phyloP scores from a whole-genome alignment of 2,797 vertebrate genomes.

The Zonotrichia albicollis region DNA sequence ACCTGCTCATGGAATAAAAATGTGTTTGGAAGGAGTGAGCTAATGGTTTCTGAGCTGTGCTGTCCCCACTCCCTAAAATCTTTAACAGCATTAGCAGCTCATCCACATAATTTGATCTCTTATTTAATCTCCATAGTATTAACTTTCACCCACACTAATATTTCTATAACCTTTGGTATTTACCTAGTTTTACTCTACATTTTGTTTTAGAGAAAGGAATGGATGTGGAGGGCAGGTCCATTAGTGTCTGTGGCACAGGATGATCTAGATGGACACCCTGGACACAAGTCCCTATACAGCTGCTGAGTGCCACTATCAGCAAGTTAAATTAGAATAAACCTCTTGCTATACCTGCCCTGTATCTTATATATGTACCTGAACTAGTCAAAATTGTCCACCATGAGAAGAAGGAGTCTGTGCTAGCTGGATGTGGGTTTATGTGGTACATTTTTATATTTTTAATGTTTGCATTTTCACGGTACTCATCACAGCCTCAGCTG shows the following conservation, averaged over 20 bases:
- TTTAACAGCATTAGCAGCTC: not conserved
- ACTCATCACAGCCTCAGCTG: not conserved
- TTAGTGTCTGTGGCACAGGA: not conserved
- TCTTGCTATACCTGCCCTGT: not conserved
- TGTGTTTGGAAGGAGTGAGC: conserved; percentile 3
- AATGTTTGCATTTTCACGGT: not conserved
- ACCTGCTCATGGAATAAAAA: conserved; percentile 20
- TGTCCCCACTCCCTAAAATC: not conserved
- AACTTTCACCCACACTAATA: not conserved
- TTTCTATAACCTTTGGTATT: not conserved
- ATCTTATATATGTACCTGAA: not conserved
- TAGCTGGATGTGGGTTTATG: not conserved
- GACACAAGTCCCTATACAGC: not conserved
- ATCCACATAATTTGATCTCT: not conserved
- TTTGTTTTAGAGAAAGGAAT: not conserved
- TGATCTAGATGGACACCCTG: not conserved
- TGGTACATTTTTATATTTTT: not conserved
- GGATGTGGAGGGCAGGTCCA: not conserved
- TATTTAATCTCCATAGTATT: not conserved
- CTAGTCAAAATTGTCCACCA: not conserved
- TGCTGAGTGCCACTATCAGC: not conserved
- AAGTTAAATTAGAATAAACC: not conserved
- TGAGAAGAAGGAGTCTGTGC: not conserved
- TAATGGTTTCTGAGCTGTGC: conserved; percentile 1
- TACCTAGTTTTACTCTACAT: not conserved